phyloP scores from a whole-genome alignment of 1,140 invertebrate genomes.

The silkworm (Bombyx mori) region DNA sequence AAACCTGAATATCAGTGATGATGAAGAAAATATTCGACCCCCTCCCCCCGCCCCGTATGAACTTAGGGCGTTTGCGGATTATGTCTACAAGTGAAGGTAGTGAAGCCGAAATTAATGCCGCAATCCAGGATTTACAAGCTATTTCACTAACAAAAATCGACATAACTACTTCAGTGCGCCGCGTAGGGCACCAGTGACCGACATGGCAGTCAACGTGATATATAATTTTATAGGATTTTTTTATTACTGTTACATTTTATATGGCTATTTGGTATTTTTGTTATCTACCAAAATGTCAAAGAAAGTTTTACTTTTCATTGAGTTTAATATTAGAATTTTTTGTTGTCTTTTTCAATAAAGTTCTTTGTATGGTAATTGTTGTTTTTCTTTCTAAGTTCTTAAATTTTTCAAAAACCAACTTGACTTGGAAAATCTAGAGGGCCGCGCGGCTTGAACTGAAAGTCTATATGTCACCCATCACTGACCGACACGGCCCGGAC shows the following conservation, averaged over 20 bases:
- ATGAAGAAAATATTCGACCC: no score
- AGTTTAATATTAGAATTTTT: constrained; percentile 7
- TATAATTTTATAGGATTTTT: constrained; percentile 17
- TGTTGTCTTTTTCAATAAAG: constrained; percentile 6
- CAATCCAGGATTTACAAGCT: no score
- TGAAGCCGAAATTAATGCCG: no score
- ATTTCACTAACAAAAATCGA: no score
- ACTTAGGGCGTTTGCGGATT: no score
- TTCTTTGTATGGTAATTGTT: constrained; percentile 18
- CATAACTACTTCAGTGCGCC: no score
- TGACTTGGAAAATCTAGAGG: constrained; percentile 16
- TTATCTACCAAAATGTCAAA: constrained; percentile 15
- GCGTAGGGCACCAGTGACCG: no score
- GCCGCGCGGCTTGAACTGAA: constrained; percentile 20
- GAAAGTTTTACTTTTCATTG: constrained; percentile 13
- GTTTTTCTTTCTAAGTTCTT: constrained; percentile 19
- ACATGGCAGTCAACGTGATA: constrained; percentile 8
- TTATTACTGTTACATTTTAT: constrained; percentile 13
- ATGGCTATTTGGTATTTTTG: constrained; percentile 13
- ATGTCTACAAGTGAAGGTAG: no score
- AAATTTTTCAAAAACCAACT: constrained; percentile 20
- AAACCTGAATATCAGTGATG: no score
- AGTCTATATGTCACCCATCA: constrained; percentile 20
- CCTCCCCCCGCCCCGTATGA: no score
- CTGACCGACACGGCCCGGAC: constrained; percentile 20